Conservation (phyloP, 2,797 vertebrate species). For the Tokudaia tokunoshimensis region DNA sequence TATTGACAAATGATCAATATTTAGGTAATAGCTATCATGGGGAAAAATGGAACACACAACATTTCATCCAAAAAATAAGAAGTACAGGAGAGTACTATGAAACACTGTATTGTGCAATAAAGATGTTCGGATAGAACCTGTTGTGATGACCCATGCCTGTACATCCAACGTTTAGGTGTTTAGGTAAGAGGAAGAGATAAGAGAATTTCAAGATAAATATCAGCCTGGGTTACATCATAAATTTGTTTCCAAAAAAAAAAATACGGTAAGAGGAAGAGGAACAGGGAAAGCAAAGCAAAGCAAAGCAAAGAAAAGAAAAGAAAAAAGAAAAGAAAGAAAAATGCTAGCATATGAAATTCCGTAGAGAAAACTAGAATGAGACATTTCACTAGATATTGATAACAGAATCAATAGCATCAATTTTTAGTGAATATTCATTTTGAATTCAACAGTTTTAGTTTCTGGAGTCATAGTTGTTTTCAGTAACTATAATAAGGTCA, state of each 20-base stretch:
- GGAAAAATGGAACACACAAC: slow-evolving; percentile 12
- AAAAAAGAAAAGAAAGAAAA: background rate
- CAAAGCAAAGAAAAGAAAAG: background rate
- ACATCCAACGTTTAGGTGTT: background rate
- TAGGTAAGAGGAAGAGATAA: too few relatives aligned
- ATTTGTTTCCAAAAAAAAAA: background rate
- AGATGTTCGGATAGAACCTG: background rate
- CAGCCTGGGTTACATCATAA: background rate
- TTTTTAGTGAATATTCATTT: slow-evolving; percentile 20
- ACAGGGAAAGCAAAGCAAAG: background rate
- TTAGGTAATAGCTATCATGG: background rate
- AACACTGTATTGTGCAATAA: slow-evolving; percentile 37
- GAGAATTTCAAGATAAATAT: background rate
- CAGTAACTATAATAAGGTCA: slow-evolving; percentile 4
- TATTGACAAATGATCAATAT: background rate
- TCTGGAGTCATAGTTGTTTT: background rate
- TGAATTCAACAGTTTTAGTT: background rate
- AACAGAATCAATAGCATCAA: background rate
- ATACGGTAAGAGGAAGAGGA: background rate
- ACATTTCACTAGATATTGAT: background rate
- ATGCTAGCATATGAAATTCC: background rate
- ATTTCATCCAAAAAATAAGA: background rate
- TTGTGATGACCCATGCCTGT: background rate
- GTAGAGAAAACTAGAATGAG: background rate
- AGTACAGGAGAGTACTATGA: background rate